Conservation (phyloP, 2,888 invertebrate species). For the Lepetodrilus schrolli region DNA sequence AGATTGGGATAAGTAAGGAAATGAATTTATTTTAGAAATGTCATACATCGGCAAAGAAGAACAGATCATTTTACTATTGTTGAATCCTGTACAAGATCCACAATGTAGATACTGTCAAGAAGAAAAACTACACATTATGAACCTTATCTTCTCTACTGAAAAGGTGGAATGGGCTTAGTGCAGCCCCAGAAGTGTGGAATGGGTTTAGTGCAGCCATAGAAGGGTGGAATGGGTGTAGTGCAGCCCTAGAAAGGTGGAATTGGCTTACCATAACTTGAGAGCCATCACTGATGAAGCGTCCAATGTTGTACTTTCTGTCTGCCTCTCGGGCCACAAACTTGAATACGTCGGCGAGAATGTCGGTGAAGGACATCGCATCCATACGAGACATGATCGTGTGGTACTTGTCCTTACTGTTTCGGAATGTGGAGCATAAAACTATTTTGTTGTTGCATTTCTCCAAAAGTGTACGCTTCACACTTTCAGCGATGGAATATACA, state of each 20-base stretch:
- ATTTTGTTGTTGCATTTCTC: slow-evolving; percentile 56
- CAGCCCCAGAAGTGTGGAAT: too few relatives aligned
- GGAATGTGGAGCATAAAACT: slow-evolving; percentile 51
- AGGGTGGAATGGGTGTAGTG: too few relatives aligned
- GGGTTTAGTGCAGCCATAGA: too few relatives aligned
- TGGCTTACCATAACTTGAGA: background rate
- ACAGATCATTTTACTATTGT: too few relatives aligned
- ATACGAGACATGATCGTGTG: slow-evolving; percentile 52
- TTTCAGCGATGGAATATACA: slow-evolving; percentile 73
- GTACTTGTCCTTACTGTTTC: slow-evolving; percentile 46
- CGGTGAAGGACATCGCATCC: slow-evolving; percentile 54
- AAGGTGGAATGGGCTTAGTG: background rate
- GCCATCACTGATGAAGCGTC: background rate
- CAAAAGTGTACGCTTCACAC: slow-evolving; percentile 67
- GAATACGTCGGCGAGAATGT: slow-evolving; percentile 51
- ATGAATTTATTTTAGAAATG: too few relatives aligned
- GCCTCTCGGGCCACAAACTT: slow-evolving; percentile 60
- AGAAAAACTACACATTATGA: too few relatives aligned
- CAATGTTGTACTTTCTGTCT: slow-evolving; percentile 49
- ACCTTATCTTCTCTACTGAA: too few relatives aligned
- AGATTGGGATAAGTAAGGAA: too few relatives aligned
- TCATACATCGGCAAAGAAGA: too few relatives aligned
- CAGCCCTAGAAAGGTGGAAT: too few relatives aligned
- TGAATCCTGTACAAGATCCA: too few relatives aligned
- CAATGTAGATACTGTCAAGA: too few relatives aligned